Evolutionary conservation across 2,888 invertebrate genomes (phyloP).

Genomic region (Fragum fragum): DNA sequence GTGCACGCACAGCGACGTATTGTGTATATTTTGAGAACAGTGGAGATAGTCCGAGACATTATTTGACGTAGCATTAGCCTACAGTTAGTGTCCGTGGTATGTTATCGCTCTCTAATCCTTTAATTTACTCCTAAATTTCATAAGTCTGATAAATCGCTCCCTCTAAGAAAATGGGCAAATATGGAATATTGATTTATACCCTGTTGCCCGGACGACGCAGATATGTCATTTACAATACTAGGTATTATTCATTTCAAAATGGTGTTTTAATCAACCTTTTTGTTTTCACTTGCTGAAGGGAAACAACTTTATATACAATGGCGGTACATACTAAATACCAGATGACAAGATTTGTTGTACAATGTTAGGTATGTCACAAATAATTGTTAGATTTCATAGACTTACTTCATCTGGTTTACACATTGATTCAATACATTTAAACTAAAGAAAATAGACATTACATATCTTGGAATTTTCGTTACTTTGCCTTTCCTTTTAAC

Average conservation of each 20-base stretch:
- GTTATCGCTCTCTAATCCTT: constrained; percentile 63
- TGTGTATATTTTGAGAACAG: constrained; percentile 3
- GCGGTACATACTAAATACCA: constrained; percentile 7
- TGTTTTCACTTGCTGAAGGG: constrained; percentile 27
- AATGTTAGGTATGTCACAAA: background rate
- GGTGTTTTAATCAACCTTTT: constrained; percentile 27
- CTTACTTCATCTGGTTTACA: background rate
- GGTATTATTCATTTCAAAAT: constrained; percentile 21
- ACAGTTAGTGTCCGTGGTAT: constrained; percentile 55
- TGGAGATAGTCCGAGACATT: constrained; percentile 8
- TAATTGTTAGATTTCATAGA: background rate
- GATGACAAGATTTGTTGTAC: background rate
- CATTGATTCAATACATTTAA: background rate
- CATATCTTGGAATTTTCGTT: no score
- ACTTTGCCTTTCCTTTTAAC: no score
- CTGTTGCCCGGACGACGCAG: constrained; percentile 27
- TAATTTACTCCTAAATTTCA: constrained; percentile 71
- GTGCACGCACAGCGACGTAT: no score
- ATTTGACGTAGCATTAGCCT: constrained; percentile 54
- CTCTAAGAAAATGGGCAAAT: constrained; percentile 61
- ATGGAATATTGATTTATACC: constrained; percentile 52
- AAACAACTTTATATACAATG: background rate
- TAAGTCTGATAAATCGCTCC: constrained; percentile 64
- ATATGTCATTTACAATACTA: constrained; percentile 32
- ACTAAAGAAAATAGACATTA: no score